Base-by-base conservation (phyloP, 2,113 vertebrate species). In the Phrynosoma platyrhinos region DNA sequence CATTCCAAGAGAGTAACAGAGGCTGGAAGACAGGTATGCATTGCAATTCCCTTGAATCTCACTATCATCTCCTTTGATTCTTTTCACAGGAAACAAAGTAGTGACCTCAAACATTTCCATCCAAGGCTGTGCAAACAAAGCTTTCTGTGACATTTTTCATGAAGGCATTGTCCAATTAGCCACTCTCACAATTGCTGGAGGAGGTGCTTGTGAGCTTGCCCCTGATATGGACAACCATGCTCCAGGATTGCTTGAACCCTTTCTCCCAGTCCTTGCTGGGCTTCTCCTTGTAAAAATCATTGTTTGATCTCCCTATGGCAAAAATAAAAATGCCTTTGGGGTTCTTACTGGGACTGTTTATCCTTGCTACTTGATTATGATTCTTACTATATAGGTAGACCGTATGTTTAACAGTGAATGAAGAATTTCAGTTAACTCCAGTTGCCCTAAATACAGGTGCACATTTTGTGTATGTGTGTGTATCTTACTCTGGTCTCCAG, bases 171-270 rank as follows among this genome's bases (percentile, higher is more conserved):
- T 80, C 79, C 58, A 80, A 6, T 55, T 80, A 21, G 53, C 53
- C 30, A 32, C 79, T 1, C 18, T 80, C 13, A 32, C 58, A n/a
- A 9, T 80, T 1, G 5, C 58, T 7, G 79, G 79, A 1, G 3
- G 3, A 5, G 79, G 79, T 32, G 20, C 30, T 55, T 80, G 79
- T n/a, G 10, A 6, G 16, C 79, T n/a, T 2, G 79, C 79, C 14
- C 1, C 8, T 79, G 1, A 1, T 5, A 62, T 20, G 9, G 6
- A 12, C 23, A 4, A 5, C 4, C 3, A 1, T 1, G n/a, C 3
- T 10, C 18, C 7, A 66, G 64, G 64, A 20, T 20, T n/a, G 9
- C 1, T 4, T n/a, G n/a, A 13, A 10, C 32, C 18, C 79, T 80
- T 58, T 52, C 9, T 58, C 8, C 53, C 20, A 23, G 53, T 10